phyloP scores from a whole-genome alignment of 2,113 vertebrate species.

The Aspidoscelis tigris region DNA sequence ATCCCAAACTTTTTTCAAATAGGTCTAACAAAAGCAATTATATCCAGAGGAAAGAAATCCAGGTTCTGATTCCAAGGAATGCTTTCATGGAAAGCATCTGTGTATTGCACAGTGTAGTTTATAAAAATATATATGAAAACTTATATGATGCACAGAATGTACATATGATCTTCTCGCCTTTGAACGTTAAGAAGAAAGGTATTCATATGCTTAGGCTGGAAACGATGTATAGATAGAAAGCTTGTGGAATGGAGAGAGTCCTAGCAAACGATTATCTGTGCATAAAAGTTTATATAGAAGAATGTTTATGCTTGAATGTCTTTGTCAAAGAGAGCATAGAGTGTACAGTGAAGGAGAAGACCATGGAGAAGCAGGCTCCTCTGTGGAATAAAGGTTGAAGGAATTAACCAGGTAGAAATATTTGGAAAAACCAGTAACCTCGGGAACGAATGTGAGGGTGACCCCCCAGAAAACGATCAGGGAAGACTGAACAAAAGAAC shows the following conservation, averaged over 20 bases:
- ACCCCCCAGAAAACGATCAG: not conserved
- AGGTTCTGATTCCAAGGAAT: not conserved
- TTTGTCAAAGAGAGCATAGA: not conserved
- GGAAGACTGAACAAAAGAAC: no score
- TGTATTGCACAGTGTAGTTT: not conserved
- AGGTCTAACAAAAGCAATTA: not conserved
- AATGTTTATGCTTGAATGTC: not conserved
- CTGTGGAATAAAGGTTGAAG: not conserved
- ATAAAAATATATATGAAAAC: not conserved
- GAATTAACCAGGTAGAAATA: not conserved
- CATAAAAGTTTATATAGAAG: no score
- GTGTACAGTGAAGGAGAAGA: not conserved
- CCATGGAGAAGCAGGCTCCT: not conserved
- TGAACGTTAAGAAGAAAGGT: not conserved
- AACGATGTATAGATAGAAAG: not conserved
- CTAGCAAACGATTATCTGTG: no score
- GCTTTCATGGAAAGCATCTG: not conserved
- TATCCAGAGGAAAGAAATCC: not conserved
- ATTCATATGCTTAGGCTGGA: not conserved
- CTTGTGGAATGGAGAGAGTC: not conserved
- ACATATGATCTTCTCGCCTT: not conserved
- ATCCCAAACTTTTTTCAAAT: not conserved
- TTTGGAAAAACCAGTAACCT: no score
- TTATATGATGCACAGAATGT: not conserved
- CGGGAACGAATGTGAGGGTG: no score